Percentiles rank a stretch among this genome's conserved stretches.
phyloP scores from a whole-genome alignment of 2,888 invertebrate species.

The Lymantria monacha region DNA sequence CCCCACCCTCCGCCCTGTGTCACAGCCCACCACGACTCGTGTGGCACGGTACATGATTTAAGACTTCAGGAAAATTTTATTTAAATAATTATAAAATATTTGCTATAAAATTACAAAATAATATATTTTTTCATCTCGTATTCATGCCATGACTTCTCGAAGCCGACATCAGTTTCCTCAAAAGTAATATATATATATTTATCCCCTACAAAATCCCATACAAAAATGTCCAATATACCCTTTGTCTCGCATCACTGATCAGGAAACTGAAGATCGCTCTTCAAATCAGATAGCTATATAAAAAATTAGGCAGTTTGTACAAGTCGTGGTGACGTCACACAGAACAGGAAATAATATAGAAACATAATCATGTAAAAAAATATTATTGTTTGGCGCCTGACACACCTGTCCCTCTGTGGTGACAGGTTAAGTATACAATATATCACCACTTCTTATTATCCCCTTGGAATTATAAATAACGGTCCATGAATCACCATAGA shows the following conservation, averaged over 20 bases:
- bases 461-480: too few relatives aligned
- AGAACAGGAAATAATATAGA: conserved; percentile 22
- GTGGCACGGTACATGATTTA: conserved; percentile 1
- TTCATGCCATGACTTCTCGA: neutral
- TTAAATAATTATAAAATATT: neutral
- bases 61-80: too few relatives aligned
- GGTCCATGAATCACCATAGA: too few relatives aligned
- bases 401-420: too few relatives aligned
- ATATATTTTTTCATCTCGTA: neutral
- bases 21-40: too few relatives aligned
- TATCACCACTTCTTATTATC: too few relatives aligned
- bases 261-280: conserved; percentile 3
- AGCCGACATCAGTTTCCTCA: conserved; percentile 1
- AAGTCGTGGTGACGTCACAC: conserved; percentile 10
- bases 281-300: conserved; percentile 9
- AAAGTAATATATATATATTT: conserved; percentile 12
- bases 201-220: conserved; percentile 37
- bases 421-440: too few relatives aligned
- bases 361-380: conserved; percentile 28
- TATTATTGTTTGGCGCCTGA: conserved; percentile 20
- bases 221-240: conserved; percentile 33
- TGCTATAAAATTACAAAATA: neutral
- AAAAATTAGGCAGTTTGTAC: conserved; percentile 5
- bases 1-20: too few relatives aligned
- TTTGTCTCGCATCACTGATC: conserved; percentile 14